These are phyloP conservation scores for Scolopax bukidnonensis DNA, from an alignment of 2,797 vertebrate genomes.

Conservation along the genomic window DNA sequence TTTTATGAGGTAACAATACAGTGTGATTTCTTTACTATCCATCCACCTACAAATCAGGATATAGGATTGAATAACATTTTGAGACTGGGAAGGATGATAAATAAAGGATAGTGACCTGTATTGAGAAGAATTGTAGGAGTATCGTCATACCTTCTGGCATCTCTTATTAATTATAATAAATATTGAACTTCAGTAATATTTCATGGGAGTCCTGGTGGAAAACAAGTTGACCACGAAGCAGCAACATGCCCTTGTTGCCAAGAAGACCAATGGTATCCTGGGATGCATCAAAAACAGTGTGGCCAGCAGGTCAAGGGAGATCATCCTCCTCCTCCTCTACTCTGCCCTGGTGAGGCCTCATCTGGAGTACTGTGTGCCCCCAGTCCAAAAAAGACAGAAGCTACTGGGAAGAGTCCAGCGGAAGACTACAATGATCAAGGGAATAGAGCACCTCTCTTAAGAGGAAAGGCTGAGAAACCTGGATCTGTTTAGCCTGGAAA, in stretches of 20 bases:
- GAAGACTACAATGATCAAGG: neutral
- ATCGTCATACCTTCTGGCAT: neutral
- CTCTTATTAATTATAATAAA: neutral
- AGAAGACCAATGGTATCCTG: neutral
- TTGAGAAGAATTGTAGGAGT: neutral
- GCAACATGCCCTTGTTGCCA: neutral
- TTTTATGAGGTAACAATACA: neutral
- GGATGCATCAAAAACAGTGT: neutral
- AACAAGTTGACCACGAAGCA: neutral
- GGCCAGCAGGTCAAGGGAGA: neutral
- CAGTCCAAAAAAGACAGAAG: neutral
- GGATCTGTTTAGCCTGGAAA: neutral
- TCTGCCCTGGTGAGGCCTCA: neutral
- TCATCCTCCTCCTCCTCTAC: neutral
- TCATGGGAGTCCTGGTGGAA: neutral
- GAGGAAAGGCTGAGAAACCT: neutral
- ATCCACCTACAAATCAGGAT: neutral
- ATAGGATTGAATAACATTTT: neutral
- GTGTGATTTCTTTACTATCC: neutral
- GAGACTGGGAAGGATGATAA: neutral
- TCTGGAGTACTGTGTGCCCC: neutral
- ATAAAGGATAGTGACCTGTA: neutral
- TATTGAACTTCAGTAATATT: neutral
- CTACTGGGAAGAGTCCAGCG: neutral
- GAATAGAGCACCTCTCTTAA: neutral